A percentile compares a stretch with the other conserved stretches of the same genome.
Conservation (phyloP, 2,888 invertebrate genomes). For the Cryptophagus acutangulus region DNA sequence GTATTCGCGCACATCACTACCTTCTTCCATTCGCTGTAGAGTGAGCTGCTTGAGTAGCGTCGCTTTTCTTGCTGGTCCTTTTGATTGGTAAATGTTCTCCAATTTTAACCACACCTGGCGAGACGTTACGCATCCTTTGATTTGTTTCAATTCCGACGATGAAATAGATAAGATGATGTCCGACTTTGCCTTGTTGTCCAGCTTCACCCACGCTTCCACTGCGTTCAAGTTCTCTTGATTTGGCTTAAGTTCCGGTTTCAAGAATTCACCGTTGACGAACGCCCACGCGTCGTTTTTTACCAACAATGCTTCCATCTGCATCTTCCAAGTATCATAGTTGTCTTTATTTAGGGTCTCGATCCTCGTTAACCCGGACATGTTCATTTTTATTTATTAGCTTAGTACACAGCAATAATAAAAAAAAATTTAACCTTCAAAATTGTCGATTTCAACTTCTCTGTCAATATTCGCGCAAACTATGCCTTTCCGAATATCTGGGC, state of each 20-base stretch:
- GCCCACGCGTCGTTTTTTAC: constrained; percentile 19
- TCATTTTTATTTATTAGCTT: background rate
- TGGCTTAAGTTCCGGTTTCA: background rate
- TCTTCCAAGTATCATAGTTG: constrained; percentile 22
- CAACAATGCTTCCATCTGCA: constrained; percentile 21
- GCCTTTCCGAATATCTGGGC: constrained; percentile 6
- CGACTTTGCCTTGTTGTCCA: constrained; percentile 20
- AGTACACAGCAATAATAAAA: no score
- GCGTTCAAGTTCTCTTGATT: background rate
- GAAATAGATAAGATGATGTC: constrained; percentile 25
- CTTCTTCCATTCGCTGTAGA: constrained; percentile 36
- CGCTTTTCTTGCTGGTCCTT: constrained; percentile 42
- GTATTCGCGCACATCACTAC: constrained; percentile 35
- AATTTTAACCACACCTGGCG: constrained; percentile 41
- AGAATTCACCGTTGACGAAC: constrained; percentile 16
- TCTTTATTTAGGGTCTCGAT: constrained; percentile 18
- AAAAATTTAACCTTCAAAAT: background rate
- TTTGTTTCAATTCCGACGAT: constrained; percentile 32
- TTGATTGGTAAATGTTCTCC: constrained; percentile 38
- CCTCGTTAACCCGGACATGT: background rate
- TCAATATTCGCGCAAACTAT: no score
- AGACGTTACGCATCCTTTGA: constrained; percentile 35
- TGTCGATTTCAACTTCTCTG: background rate
- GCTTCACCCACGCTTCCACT: constrained; percentile 1
- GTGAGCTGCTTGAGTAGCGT: constrained; percentile 41